phyloP scores from a whole-genome alignment of 2,113 vertebrate genomes.

The Syngnathus floridae region DNA sequence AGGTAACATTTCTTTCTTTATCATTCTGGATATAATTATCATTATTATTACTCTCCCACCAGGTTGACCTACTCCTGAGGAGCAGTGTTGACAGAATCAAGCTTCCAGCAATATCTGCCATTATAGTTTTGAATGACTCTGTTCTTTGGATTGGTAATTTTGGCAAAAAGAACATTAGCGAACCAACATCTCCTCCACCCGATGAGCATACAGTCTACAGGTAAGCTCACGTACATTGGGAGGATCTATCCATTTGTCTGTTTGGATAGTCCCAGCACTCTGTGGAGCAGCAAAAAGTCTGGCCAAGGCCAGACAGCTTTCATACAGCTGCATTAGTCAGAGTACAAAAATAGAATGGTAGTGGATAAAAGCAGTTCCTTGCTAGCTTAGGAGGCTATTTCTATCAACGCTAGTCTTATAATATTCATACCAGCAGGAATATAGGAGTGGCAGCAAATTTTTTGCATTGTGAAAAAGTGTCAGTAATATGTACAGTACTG shows the following conservation, averaged over 20 bases:
- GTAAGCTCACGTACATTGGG: conserved; percentile 71
- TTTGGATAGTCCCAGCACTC: not conserved
- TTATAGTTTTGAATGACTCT: conserved; percentile 82
- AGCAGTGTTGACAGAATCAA: conserved; percentile 64
- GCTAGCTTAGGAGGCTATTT: no score
- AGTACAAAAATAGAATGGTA: no score
- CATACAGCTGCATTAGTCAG: no score
- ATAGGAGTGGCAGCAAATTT: no score
- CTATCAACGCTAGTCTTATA: no score
- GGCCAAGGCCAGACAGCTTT: no score
- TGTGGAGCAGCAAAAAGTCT: no score
- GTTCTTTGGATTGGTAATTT: conserved; percentile 91
- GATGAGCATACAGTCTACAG: conserved; percentile 87
- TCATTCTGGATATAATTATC: not conserved
- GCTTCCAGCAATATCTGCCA: conserved; percentile 80
- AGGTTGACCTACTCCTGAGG: conserved; percentile 80
- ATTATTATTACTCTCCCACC: not conserved
- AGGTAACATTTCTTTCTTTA: conserved; percentile 62
- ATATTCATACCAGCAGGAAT: no score
- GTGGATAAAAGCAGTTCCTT: no score
- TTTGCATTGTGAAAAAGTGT: no score
- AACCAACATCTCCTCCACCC: conserved; percentile 72
- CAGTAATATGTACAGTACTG: not conserved
- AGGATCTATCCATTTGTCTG: not conserved
- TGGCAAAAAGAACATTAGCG: conserved; percentile 79